A percentile compares a stretch with the other conserved stretches of the same genome.
Conservation (phyloP, 2,113 vertebrate genomes). For the Silurus meridionalis region DNA sequence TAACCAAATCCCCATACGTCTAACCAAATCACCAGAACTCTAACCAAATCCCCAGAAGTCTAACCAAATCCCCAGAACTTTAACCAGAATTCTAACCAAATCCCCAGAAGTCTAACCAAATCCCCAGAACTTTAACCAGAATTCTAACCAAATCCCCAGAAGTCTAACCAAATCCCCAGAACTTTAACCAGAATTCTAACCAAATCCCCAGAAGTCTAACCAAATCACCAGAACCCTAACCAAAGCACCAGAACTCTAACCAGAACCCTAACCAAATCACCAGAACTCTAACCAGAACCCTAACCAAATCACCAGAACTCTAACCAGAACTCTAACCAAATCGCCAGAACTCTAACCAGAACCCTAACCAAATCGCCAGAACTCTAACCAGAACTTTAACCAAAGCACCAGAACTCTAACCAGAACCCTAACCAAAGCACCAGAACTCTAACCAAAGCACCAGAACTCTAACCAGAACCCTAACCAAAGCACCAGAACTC, state of each 20-base stretch:
- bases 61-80: neutral
- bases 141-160: neutral
- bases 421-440: neutral
- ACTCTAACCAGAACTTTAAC: neutral
- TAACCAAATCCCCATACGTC: neutral
- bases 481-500: neutral
- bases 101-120: no score
- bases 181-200: neutral
- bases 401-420: neutral
- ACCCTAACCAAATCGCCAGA: neutral
- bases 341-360: neutral
- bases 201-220: no score
- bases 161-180: no score
- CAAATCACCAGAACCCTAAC: no score
- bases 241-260: neutral
- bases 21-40: neutral
- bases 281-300: neutral
- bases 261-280: neutral
- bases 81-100: neutral
- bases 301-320: neutral
- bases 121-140: no score
- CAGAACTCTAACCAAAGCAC: neutral
- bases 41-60: neutral
- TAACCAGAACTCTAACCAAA: neutral
- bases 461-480: neutral